Evolutionary conservation across 2,888 invertebrate species (phyloP).

Genomic region (Pheosia tremula): DNA sequence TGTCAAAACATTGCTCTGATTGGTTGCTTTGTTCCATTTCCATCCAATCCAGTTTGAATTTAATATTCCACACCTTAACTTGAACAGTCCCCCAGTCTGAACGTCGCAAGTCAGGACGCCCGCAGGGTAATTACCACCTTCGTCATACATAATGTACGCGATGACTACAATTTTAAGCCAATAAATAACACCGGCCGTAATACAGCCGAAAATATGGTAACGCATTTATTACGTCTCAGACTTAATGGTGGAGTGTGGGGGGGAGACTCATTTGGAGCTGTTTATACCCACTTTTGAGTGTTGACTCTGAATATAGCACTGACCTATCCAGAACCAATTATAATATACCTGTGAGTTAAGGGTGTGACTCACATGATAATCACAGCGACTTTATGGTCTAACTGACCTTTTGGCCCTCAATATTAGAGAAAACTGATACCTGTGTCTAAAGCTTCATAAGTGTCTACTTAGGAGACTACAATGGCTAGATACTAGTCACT

Average conservation of each 20-base stretch:
- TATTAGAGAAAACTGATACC: too few relatives aligned
- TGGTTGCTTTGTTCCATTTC: too few relatives aligned
- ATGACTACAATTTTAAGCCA: constrained; percentile 82
- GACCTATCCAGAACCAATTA: too few relatives aligned
- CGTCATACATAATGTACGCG: constrained; percentile 78
- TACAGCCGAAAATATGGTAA: constrained; percentile 77
- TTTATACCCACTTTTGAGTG: constrained; percentile 8
- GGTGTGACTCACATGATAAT: too few relatives aligned
- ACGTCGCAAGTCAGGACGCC: constrained; percentile 41
- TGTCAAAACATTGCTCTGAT: too few relatives aligned
- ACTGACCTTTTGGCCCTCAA: too few relatives aligned
- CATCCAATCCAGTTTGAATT: too few relatives aligned
- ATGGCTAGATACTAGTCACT: too few relatives aligned
- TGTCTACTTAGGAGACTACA: too few relatives aligned
- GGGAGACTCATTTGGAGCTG: constrained; percentile 49
- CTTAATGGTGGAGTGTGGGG: constrained; percentile 48
- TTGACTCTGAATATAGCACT: not conserved
- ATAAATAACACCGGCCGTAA: constrained; percentile 75
- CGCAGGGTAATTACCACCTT: constrained; percentile 65
- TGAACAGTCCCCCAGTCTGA: constrained; percentile 34
- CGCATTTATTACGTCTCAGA: constrained; percentile 66
- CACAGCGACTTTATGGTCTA: too few relatives aligned
- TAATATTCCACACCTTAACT: not conserved
- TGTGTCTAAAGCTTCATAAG: too few relatives aligned
- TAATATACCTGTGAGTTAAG: too few relatives aligned